A percentile compares a stretch with the other conserved stretches of the same genome.
phyloP scores from a whole-genome alignment of 2,888 invertebrate genomes.

The Formica aserva region DNA sequence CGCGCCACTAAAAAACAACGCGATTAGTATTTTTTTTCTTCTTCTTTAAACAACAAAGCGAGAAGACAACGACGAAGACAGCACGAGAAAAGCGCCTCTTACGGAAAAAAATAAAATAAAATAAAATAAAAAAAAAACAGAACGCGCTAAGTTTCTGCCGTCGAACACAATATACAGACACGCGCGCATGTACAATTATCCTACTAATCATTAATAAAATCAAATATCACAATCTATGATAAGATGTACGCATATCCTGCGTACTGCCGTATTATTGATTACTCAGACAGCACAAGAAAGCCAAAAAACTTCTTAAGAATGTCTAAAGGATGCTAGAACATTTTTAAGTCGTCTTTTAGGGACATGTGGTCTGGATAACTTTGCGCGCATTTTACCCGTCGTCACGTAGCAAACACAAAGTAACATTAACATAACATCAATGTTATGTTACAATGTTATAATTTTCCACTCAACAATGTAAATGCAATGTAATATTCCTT shows the following conservation, averaged over 20 bases:
- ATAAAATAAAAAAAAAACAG: conserved; percentile 9
- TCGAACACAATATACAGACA: conserved; percentile 51
- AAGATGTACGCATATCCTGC: conserved; percentile 71
- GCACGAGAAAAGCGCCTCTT: conserved; percentile 4
- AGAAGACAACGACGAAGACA: conserved; percentile 41
- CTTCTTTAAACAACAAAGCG: conserved; percentile 31
- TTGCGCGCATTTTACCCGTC: conserved; percentile 27
- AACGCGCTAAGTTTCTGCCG: conserved; percentile 7
- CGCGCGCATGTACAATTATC: conserved; percentile 65
- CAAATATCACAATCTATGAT: conserved; percentile 85
- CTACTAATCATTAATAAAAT: conserved; percentile 73
- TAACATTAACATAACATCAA: too few relatives aligned
- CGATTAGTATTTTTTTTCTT: conserved; percentile 13
- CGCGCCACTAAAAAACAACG: conserved; percentile 35
- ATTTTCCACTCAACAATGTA: too few relatives aligned
- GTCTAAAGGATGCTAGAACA: too few relatives aligned
- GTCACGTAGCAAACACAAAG: neutral
- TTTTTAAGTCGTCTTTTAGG: too few relatives aligned
- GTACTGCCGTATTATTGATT: conserved; percentile 39
- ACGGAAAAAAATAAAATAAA: neutral
- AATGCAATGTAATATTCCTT: too few relatives aligned
- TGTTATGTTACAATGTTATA: too few relatives aligned
- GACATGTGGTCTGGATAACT: too few relatives aligned
- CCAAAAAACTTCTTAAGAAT: too few relatives aligned
- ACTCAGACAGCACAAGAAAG: too few relatives aligned